A percentile compares a stretch with the other conserved stretches of the same genome.
phyloP scores from a whole-genome alignment of 2,797 vertebrate species.

The Tragelaphus oryx region DNA sequence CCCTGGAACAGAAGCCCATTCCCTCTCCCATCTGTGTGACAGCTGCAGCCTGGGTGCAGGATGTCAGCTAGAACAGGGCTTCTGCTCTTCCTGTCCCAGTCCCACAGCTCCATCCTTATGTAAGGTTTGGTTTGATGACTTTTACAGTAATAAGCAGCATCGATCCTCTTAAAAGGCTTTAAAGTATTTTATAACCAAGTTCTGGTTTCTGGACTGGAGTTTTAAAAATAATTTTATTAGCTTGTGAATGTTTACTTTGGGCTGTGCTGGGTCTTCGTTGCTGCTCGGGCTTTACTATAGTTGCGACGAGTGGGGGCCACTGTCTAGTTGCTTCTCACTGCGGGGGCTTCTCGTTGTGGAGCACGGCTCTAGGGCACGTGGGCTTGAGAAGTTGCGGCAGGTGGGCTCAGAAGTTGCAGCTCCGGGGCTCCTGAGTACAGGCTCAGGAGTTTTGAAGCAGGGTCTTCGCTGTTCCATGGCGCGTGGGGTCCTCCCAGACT shows the following conservation, averaged over 20 bases:
- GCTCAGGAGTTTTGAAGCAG: neutral
- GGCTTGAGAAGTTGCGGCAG: neutral
- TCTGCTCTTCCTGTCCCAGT: neutral
- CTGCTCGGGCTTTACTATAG: neutral
- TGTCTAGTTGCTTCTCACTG: neutral
- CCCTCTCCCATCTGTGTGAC: neutral
- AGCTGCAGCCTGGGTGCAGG: neutral
- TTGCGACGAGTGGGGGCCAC: neutral
- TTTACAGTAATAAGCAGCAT: neutral
- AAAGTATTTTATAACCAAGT: neutral
- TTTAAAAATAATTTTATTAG: neutral
- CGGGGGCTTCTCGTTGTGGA: neutral
- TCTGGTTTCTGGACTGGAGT: neutral
- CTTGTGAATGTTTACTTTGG: neutral
- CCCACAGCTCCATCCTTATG: neutral
- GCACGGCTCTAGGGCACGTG: rapidly evolving
- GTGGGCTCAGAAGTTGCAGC: neutral
- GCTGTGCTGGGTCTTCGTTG: neutral
- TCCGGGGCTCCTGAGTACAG: neutral
- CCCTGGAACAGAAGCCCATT: neutral
- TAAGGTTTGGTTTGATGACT: neutral
- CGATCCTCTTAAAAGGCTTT: neutral
- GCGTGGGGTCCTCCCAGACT: neutral
- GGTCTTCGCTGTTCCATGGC: neutral
- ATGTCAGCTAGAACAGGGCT: neutral